Evolutionary conservation across 2,113 vertebrate genomes (phyloP).

Genomic region (Myrmecophaga tridactyla): DNA sequence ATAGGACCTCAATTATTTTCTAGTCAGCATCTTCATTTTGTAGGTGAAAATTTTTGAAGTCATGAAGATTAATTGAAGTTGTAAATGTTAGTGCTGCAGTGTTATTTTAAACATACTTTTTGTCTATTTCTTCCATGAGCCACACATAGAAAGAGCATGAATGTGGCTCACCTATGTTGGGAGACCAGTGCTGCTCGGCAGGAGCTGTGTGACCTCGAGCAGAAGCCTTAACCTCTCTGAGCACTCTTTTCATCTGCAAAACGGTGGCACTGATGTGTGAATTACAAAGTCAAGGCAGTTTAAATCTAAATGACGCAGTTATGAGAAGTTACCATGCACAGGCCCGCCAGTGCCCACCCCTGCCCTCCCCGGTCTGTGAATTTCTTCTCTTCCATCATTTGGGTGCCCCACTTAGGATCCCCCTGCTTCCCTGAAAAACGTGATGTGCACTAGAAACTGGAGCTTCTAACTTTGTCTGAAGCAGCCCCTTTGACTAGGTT

Average conservation of each 20-base stretch:
- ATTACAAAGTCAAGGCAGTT: background rate
- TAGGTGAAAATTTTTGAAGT: background rate
- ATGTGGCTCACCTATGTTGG: background rate
- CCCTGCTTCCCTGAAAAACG: constrained; percentile 18
- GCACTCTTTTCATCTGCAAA: background rate
- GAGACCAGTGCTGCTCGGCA: background rate
- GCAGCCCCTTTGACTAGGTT: background rate
- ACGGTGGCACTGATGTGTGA: background rate
- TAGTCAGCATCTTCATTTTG: background rate
- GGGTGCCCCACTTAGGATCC: background rate
- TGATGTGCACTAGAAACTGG: background rate
- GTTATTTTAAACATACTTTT: background rate
- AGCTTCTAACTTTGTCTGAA: background rate
- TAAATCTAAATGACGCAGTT: background rate
- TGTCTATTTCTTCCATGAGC: background rate
- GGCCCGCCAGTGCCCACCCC: background rate
- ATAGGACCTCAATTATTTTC: background rate
- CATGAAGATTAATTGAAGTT: background rate
- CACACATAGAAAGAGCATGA: background rate
- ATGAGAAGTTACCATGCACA: background rate
- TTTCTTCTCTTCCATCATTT: background rate
- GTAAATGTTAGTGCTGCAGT: background rate
- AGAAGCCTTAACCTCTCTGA: background rate
- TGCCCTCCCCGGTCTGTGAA: background rate
- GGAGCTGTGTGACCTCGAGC: background rate